phyloP scores from a whole-genome alignment of 2,113 vertebrate species.

The Lophura nycthemera region DNA sequence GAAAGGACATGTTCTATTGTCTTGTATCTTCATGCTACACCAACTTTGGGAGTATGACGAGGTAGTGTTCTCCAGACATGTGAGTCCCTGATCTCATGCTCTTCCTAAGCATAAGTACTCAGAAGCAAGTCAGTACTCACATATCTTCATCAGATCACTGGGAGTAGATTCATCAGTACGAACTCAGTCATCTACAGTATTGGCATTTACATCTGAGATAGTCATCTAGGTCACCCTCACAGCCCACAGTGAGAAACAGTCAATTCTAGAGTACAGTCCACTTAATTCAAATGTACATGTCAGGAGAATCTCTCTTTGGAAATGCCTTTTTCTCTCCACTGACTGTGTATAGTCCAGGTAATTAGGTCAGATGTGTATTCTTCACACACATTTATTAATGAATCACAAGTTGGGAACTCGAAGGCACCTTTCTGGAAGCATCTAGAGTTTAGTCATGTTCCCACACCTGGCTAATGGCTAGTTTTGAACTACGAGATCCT shows the following conservation, averaged over 20 bases:
- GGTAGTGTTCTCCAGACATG: background rate
- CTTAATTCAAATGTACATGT: slow-evolving; percentile 24
- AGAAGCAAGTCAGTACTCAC: background rate
- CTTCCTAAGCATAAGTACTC: background rate
- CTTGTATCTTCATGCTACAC: background rate
- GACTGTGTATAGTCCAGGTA: background rate
- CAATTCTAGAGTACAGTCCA: background rate
- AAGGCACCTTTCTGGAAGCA: background rate
- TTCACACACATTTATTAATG: background rate
- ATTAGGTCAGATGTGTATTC: background rate
- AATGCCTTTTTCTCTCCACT: slow-evolving; percentile 1
- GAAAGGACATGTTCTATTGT: background rate
- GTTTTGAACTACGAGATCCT: background rate
- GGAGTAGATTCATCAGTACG: background rate
- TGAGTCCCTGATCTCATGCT: background rate
- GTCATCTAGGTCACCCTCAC: slow-evolving; percentile 49
- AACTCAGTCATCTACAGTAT: slow-evolving; percentile 30
- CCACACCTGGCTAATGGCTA: accelerated
- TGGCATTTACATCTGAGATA: slow-evolving; percentile 37
- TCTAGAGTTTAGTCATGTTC: background rate
- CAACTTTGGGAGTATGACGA: background rate
- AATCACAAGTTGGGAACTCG: background rate
- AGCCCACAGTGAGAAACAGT: background rate
- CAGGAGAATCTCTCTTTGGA: slow-evolving; percentile 13
- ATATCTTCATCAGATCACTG: slow-evolving; percentile 23